Conservation (phyloP, 2,888 invertebrate species). For the Rotaria sp. region DNA sequence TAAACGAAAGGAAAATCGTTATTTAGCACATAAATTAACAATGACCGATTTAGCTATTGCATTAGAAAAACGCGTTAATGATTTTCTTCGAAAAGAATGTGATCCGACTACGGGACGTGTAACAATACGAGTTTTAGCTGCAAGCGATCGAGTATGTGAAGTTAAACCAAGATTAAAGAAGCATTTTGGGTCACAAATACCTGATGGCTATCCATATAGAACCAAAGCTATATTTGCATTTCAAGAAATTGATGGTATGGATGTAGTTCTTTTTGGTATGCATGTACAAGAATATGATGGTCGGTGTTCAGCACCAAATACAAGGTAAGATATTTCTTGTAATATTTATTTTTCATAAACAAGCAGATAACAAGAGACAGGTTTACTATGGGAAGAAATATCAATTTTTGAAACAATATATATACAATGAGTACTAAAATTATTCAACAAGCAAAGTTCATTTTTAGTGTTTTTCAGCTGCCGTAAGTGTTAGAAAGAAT, state of each 20-base stretch:
- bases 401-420: too few relatives aligned
- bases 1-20: constrained; percentile 60
- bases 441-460: too few relatives aligned
- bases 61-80: constrained; percentile 93
- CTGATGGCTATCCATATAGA: constrained; percentile 85
- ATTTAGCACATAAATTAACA: constrained; percentile 34
- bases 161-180: constrained; percentile 79
- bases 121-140: constrained; percentile 90
- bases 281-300: constrained; percentile 99
- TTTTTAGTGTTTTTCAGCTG: too few relatives aligned
- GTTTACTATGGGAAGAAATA: too few relatives aligned
- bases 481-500: too few relatives aligned
- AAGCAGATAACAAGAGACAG: too few relatives aligned
- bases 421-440: too few relatives aligned
- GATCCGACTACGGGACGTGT: constrained; percentile 75
- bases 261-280: constrained; percentile 99
- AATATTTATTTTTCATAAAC: not conserved
- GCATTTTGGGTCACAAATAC: constrained; percentile 57
- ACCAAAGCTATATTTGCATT: constrained; percentile 98
- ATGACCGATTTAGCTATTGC: constrained; percentile 89
- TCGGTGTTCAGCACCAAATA: constrained; percentile 86
- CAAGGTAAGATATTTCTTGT: constrained; percentile 52
- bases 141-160: constrained; percentile 95
- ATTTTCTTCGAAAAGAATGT: constrained; percentile 81
- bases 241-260: constrained; percentile 94